Evolutionary conservation across 2,113 vertebrate species (phyloP).

Genomic region (Gobio gobio): DNA sequence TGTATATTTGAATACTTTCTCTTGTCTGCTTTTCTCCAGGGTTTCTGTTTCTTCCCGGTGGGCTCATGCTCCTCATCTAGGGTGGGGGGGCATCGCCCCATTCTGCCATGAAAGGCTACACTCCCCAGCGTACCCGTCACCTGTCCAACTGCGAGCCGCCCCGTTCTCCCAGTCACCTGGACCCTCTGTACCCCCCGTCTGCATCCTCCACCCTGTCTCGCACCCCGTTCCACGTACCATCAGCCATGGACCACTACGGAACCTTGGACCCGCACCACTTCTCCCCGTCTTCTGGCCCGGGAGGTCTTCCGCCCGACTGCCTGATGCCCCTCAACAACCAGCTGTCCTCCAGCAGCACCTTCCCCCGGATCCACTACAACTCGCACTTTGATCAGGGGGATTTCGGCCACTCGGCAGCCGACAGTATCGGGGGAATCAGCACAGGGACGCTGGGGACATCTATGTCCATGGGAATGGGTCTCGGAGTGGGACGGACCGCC

Average conservation of each 20-base stretch:
- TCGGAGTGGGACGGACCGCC: conserved; percentile 70
- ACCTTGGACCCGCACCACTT: conserved; percentile 85
- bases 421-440: conserved; percentile 77
- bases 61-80: conserved; percentile 70
- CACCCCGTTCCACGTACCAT: conserved; percentile 89
- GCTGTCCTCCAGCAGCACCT: conserved; percentile 95
- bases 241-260: conserved; percentile 85
- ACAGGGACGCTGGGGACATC: conserved; percentile 78
- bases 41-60: conserved; percentile 62
- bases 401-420: conserved; percentile 81
- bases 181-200: conserved; percentile 83
- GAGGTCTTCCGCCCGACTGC: conserved; percentile 84
- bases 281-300: conserved; percentile 71
- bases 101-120: conserved; percentile 93
- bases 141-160: conserved; percentile 89
- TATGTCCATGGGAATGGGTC: conserved; percentile 76
- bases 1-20: neutral
- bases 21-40: conserved; percentile 40
- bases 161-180: conserved; percentile 67
- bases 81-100: conserved; percentile 67
- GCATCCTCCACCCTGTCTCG: conserved; percentile 78
- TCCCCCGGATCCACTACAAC: conserved; percentile 96
- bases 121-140: conserved; percentile 90
- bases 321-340: conserved; percentile 94
- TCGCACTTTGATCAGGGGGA: conserved; percentile 94